Percentiles rank a stretch among this genome's conserved stretches.
phyloP scores from a whole-genome alignment of 1,140 invertebrate genomes.

The Homarus americanus region DNA sequence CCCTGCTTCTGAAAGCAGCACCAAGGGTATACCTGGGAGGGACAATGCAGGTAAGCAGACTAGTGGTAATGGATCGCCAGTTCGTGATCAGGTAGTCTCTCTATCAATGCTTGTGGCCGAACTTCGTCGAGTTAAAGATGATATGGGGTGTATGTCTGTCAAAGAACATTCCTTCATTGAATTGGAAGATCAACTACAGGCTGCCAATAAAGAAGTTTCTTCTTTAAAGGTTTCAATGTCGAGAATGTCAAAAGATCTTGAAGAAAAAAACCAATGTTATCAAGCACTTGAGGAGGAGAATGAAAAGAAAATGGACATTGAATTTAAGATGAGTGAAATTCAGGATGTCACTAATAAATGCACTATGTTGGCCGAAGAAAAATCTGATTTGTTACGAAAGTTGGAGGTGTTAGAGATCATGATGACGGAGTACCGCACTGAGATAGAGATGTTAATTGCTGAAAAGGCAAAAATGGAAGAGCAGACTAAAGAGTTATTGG shows the following conservation, averaged over 20 bases:
- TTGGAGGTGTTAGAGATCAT: conserved; percentile 71
- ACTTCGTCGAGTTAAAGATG: conserved; percentile 70
- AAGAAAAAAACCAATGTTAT: conserved; percentile 70
- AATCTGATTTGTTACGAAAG: conserved; percentile 68
- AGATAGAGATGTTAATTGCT: conserved; percentile 50
- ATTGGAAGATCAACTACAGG: conserved; percentile 64
- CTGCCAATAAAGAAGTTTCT: conserved; percentile 66
- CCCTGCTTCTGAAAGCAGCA: background rate
- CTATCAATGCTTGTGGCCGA: conserved; percentile 69
- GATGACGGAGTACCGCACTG: conserved; percentile 66
- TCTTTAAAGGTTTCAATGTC: conserved; percentile 58
- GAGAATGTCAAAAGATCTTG: conserved; percentile 63
- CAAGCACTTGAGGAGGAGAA: conserved; percentile 58
- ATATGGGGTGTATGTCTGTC: conserved; percentile 73
- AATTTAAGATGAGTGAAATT: conserved; percentile 49
- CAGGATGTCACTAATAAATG: conserved; percentile 58
- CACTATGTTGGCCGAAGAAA: conserved; percentile 64
- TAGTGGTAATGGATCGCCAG: conserved; percentile 47
- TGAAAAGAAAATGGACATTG: conserved; percentile 64
- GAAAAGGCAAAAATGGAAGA: conserved; percentile 65
- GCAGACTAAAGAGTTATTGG: conserved; percentile 39
- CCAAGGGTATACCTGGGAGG: background rate
- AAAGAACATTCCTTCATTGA: conserved; percentile 72
- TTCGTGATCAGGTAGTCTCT: conserved; percentile 60
- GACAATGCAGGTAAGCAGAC: conserved; percentile 47